These are phyloP conservation scores for Hydractinia symbiolongicarpus DNA, from an alignment of 30 jellyfish, hydroid and myxozoan species.

Conservation along the genomic window DNA sequence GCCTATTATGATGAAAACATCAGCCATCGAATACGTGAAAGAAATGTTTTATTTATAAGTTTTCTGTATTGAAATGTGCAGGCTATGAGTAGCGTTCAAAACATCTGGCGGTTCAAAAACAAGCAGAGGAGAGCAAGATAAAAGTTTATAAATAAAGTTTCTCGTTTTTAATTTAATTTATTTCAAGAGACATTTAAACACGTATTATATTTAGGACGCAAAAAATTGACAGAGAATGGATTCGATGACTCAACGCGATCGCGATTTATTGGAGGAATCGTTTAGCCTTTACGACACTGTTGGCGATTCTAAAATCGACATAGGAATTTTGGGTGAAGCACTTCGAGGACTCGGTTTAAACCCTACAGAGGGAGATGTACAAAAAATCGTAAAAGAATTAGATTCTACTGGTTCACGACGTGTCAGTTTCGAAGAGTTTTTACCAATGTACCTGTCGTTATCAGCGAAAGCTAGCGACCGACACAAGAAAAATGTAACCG, in stretches of 20 bases:
- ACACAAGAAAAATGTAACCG: conserved; percentile 63
- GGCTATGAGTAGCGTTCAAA: conserved; percentile 6
- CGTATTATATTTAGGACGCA: neutral
- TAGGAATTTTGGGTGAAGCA: conserved; percentile 76
- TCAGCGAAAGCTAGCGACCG: conserved; percentile 26
- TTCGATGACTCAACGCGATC: conserved; percentile 74
- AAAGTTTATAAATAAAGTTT: too few relatives aligned
- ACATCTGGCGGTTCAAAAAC: neutral
- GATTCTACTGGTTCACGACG: conserved; percentile 70
- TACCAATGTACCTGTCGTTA: conserved; percentile 81
- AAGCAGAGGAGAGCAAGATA: too few relatives aligned
- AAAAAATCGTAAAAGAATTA: conserved; percentile 65
- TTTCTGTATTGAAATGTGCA: conserved; percentile 13
- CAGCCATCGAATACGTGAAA: conserved; percentile 3
- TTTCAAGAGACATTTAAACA: too few relatives aligned
- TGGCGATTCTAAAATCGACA: conserved; percentile 87
- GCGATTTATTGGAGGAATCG: conserved; percentile 77
- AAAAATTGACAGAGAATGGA: conserved; percentile 43
- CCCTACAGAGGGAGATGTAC: conserved; percentile 87
- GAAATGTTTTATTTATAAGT: conserved; percentile 6
- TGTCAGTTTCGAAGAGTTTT: conserved; percentile 78
- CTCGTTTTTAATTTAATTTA: too few relatives aligned
- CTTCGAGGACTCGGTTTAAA: conserved; percentile 95
- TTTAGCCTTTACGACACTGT: conserved; percentile 80
- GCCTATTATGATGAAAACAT: neutral